Percentiles rank a stretch among this genome's conserved stretches.
These are phyloP conservation scores for Cotesia vestalis DNA, from an alignment of 1,140 invertebrate species.

Conservation along the genomic window DNA sequence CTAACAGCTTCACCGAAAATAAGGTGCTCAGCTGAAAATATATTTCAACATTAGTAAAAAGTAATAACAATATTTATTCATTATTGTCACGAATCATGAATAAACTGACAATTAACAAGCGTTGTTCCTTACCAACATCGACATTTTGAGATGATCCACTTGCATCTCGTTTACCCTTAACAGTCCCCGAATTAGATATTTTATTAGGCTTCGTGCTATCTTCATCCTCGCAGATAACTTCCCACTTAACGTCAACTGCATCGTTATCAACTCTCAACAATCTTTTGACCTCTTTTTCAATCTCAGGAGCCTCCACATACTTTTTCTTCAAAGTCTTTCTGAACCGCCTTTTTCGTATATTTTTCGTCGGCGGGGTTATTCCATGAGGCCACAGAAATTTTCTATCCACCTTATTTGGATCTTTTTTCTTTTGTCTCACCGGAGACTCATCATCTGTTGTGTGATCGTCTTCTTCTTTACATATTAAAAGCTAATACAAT, in stretches of 20 bases:
- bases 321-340: constrained; percentile 97
- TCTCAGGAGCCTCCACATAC: constrained; percentile 95
- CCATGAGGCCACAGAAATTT: constrained; percentile 95
- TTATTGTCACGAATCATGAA: constrained; percentile 1
- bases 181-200: constrained; percentile 68
- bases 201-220: constrained; percentile 71
- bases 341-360: constrained; percentile 91
- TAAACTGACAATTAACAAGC: constrained; percentile 29
- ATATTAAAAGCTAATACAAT: constrained; percentile 74
- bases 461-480: constrained; percentile 86
- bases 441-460: constrained; percentile 82
- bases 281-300: constrained; percentile 95
- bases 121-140: constrained; percentile 64
- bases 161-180: constrained; percentile 68
- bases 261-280: constrained; percentile 92
- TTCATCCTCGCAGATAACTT: constrained; percentile 92
- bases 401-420: constrained; percentile 92
- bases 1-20: constrained; percentile 90
- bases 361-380: constrained; percentile 93
- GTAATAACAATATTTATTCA: constrained; percentile 12
- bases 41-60: constrained; percentile 28
- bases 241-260: constrained; percentile 89
- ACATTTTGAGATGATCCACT: constrained; percentile 63
- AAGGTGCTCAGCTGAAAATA: constrained; percentile 75
- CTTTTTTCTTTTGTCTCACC: constrained; percentile 88